Evolutionary conservation across 2,797 vertebrate species (phyloP).

Genomic region (Hoplostethus mediterraneus): DNA sequence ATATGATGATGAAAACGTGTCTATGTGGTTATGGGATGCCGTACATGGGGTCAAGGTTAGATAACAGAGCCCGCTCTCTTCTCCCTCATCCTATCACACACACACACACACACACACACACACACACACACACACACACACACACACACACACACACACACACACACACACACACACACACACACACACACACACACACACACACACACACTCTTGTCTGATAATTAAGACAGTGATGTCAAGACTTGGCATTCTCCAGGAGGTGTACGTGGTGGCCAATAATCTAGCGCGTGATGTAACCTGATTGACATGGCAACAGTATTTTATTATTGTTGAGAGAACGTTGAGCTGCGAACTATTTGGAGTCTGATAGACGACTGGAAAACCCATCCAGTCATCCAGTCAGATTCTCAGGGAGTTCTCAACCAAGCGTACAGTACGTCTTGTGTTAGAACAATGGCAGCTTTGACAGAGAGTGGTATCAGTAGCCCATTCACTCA

Average conservation of each 20-base stretch:
- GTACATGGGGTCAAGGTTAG: slow-evolving; percentile 67
- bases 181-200: too few species aligned
- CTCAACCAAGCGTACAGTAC: slow-evolving; percentile 44
- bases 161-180: too few species aligned
- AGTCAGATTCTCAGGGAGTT: background rate
- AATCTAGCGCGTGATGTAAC: too few species aligned
- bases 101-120: background rate
- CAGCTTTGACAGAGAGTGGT: slow-evolving; percentile 53
- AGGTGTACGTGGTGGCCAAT: background rate
- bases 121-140: too few species aligned
- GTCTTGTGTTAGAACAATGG: slow-evolving; percentile 64
- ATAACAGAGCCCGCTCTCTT: slow-evolving; percentile 44
- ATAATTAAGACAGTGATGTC: slow-evolving; percentile 27
- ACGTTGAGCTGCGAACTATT: slow-evolving; percentile 1
- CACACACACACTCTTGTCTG: background rate
- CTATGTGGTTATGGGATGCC: slow-evolving; percentile 58
- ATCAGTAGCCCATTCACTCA: slow-evolving; percentile 62
- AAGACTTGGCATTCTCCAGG: slow-evolving; percentile 16
- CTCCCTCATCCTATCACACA: slow-evolving; percentile 24
- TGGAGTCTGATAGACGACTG: slow-evolving; percentile 7
- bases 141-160: too few species aligned
- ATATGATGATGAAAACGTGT: slow-evolving; percentile 71
- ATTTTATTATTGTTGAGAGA: background rate
- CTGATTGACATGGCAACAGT: background rate
- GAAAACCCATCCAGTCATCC: slow-evolving; percentile 27